Base-by-base conservation (phyloP, 2,113 vertebrate genomes). In the Mus pahari region DNA sequence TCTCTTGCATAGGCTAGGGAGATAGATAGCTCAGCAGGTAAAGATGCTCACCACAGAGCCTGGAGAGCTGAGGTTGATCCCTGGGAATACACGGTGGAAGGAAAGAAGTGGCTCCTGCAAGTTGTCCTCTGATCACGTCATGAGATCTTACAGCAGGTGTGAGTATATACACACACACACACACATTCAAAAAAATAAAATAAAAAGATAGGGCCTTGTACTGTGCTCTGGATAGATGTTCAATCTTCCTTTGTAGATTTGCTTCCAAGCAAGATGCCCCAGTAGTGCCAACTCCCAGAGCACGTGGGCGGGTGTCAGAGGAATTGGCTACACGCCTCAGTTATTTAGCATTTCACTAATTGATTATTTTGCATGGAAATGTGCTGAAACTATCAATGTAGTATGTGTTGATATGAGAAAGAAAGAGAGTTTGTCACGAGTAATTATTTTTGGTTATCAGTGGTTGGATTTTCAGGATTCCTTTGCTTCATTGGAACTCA, bases 291-390 rank as follows among this genome's bases (percentile, higher is more conserved):
- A 90, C 33, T 17, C 36, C 60, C 50, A 64, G 26, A 26, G 90
- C 31, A 8, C 1, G 42, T 28, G 26, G 71, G 87, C 7, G 66
- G 53, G 70, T 55, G 60, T 95, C 64, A 68, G 83, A 86, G 90
- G 64, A 75, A 60, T 48, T 31, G 33, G 79, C 42, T 60, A 71
- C 17, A 13, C 1, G 11, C 10, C 42, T 92, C 7, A 0, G 12
- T 62, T 66, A 90, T 48, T 78, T 50, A 28, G 81, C 81, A 74
- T 64, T 95, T 90, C 83, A 73, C 26, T 89, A 36, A 74, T 14
- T 68, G 79, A 70, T 86, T 86, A 50, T 66, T 86, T 60, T 93
- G 78, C 11, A 50, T 68, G 70, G 62, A 74, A 95, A 58, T 77
- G 70, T 33, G 24, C 48, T 42, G 31, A 89, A 45, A 66, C 53